phyloP scores from a whole-genome alignment of 2,888 invertebrate species.

The Spilarctia lutea region DNA sequence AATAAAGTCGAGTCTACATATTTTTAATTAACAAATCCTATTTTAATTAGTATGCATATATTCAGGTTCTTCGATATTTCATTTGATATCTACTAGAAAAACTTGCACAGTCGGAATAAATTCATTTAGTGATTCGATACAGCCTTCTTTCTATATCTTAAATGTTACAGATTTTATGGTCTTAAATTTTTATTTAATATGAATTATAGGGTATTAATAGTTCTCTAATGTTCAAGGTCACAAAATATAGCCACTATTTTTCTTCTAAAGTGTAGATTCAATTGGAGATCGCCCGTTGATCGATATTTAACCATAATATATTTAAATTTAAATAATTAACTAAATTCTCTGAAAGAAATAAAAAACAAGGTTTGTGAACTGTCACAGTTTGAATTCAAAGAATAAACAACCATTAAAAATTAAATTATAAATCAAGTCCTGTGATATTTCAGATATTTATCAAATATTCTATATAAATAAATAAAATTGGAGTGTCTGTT shows the following conservation, averaged over 20 bases:
- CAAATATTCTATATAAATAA: too few species aligned
- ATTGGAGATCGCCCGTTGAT: background rate
- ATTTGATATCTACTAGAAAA: conserved; percentile 27
- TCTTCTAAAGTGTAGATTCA: background rate
- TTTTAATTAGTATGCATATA: conserved; percentile 20
- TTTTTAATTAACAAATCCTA: conserved; percentile 15
- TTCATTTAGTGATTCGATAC: conserved; percentile 53
- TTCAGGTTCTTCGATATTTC: conserved; percentile 4
- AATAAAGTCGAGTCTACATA: conserved; percentile 32
- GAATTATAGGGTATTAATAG: conserved; percentile 70
- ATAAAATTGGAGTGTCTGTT: too few species aligned
- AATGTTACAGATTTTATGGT: conserved; percentile 59
- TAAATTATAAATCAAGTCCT: background rate
- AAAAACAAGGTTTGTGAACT: background rate
- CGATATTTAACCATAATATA: background rate
- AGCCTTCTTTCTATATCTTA: conserved; percentile 55
- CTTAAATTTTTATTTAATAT: conserved; percentile 65
- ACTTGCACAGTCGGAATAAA: conserved; percentile 38
- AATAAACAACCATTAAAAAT: background rate
- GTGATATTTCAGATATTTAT: background rate
- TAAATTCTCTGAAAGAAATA: background rate
- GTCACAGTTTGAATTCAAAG: background rate
- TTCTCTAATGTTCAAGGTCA: conserved; percentile 59
- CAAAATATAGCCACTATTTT: conserved; percentile 46
- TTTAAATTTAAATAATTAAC: background rate